Evolutionary conservation across 2,888 invertebrate species (phyloP), one percentile per base, ranked within the genome.

Genomic region (Allophyes oxyacanthae): DNA sequence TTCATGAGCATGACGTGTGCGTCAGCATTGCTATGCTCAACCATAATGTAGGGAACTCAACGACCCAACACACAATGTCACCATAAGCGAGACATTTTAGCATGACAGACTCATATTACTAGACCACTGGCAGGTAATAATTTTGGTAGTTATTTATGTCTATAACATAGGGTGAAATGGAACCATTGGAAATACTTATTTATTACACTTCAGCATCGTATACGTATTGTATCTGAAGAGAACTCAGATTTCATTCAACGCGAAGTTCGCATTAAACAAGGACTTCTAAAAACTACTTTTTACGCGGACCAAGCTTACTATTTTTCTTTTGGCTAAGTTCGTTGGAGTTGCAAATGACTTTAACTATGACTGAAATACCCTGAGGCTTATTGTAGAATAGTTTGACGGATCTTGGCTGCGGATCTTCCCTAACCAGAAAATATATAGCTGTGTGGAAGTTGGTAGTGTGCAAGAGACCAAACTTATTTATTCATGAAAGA

Each of bases 261-360:
- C 32, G 43, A 52, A 58, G 32, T 48, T 58, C 43, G 38, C 38
- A 33, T 51, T 45, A 45, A 46, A 52, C 43, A 52, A 48, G 52
- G 52, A 52, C 26, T 58, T 52, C 38, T 30, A 48, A 30, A 37
- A 46, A 52, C 57, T 58, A 58, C 37, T 48, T 46, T 37, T 20
- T 38, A 25, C 15, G 15, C 9, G 5, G 34, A 9, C 42, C 51
- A 33, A 7, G 52, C 33, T 52, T 48, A 32, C 36, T 45, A 50
- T 60, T 60, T 50, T 60, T 54, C 37, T 50, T 59, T 25, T 37
- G 40, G 9, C 40, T 28, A 33, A 51, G 50, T 54, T 71, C n/a
- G 9, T 43, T 25, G 38, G 25, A 52, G 42, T 57, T 65, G 42
- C 44, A 66, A 67, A 59, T 59, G 50, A 67, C 55, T 67, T 58